Conservation (phyloP, 2,113 vertebrate genomes). For the Formicarius rufipectus region DNA sequence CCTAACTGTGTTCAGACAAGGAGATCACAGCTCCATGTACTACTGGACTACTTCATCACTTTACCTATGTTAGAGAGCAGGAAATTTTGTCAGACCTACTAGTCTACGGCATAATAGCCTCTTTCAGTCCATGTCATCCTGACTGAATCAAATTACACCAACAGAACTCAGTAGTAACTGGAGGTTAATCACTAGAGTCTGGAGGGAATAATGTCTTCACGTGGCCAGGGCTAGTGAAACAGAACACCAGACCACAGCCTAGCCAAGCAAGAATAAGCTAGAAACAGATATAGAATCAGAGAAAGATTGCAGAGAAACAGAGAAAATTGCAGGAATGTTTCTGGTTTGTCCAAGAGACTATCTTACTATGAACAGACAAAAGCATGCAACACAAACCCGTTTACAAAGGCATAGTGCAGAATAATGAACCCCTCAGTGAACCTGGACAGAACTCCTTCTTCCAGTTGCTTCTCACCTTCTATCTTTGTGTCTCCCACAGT, state of each 20-base stretch:
- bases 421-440: rapidly evolving
- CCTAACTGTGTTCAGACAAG: background rate
- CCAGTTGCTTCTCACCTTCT: background rate
- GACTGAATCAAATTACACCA: slow-evolving; percentile 4
- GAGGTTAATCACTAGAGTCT: background rate
- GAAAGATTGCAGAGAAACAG: too few relatives aligned
- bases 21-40: background rate
- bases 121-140: background rate
- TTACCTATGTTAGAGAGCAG: background rate
- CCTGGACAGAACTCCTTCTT: background rate
- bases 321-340: background rate
- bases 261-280: background rate
- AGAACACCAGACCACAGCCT: background rate
- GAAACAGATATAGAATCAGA: background rate
- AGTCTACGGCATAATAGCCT: background rate
- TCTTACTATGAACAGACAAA: background rate
- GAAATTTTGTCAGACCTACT: background rate
- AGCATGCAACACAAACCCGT: background rate
- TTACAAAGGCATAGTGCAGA: background rate
- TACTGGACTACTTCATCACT: background rate
- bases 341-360: background rate
- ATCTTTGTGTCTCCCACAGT: background rate
- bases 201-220: background rate
- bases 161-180: background rate
- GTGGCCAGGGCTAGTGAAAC: rapidly evolving